Conservation (phyloP, 2,888 invertebrate species). For the Seira ritae region DNA sequence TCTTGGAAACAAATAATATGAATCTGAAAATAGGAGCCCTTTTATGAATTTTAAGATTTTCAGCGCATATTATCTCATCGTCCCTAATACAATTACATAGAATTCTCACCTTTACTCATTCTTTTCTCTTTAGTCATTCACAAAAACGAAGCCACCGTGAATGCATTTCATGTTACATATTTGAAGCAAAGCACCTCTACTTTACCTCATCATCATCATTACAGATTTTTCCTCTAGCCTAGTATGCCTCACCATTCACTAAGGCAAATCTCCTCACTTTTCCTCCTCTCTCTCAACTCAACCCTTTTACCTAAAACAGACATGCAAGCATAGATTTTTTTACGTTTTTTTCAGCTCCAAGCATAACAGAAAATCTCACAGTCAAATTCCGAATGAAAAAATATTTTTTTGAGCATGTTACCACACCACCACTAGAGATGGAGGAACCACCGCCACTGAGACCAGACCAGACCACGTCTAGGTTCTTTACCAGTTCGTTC, state of each 20-base stretch:
- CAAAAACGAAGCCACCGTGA: neutral
- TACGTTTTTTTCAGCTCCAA: too few relatives aligned
- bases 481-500: too few relatives aligned
- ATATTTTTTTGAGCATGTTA: slow-evolving; percentile 21
- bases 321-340: neutral
- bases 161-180: neutral
- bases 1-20: too few relatives aligned
- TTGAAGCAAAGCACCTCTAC: too few relatives aligned
- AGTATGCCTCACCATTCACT: neutral
- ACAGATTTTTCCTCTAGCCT: neutral
- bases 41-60: too few relatives aligned
- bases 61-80: too few relatives aligned
- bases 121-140: slow-evolving; percentile 51
- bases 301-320: neutral
- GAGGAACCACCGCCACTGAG: neutral
- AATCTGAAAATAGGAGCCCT: too few relatives aligned
- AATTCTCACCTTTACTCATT: slow-evolving; percentile 25
- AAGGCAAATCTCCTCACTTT: neutral
- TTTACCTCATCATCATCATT: neutral
- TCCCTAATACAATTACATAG: too few relatives aligned
- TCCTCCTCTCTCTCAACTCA: neutral
- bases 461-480: neutral
- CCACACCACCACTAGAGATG: slow-evolving; percentile 22
- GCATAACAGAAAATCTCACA: slow-evolving; percentile 10
- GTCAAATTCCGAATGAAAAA: neutral